Evolutionary conservation across 2,113 vertebrate genomes (phyloP).

Genomic region (Balaenoptera acutorostrata): DNA sequence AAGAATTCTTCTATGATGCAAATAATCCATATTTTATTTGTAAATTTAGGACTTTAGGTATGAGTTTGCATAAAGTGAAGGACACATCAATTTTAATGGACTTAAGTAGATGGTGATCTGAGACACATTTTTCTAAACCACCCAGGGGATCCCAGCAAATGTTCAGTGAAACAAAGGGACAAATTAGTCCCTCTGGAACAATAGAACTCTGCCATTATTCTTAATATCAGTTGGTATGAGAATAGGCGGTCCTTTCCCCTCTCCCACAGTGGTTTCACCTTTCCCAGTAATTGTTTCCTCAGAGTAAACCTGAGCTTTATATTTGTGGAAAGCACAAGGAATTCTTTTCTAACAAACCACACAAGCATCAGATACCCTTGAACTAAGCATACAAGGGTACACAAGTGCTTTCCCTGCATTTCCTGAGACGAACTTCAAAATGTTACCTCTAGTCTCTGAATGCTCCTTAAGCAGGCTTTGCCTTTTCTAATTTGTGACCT

Average conservation of each 20-base stretch:
- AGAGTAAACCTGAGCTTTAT: slow-evolving; percentile 53
- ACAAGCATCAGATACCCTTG: slow-evolving; percentile 42
- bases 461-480: neutral
- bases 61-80: slow-evolving; percentile 21
- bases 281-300: slow-evolving; percentile 65
- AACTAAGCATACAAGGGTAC: neutral
- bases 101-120: slow-evolving; percentile 11
- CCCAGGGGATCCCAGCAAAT: neutral
- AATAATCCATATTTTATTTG: slow-evolving; percentile 29
- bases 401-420: slow-evolving; percentile 8
- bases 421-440: neutral
- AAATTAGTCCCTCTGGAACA: slow-evolving; percentile 59
- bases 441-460: slow-evolving; percentile 2
- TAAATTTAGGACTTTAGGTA: slow-evolving; percentile 10
- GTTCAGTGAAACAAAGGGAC: slow-evolving; percentile 33
- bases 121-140: neutral
- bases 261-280: slow-evolving; percentile 21
- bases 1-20: slow-evolving; percentile 13
- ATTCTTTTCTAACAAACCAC: slow-evolving; percentile 44
- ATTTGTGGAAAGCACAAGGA: slow-evolving; percentile 26
- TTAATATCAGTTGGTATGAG: slow-evolving; percentile 37
- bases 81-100: slow-evolving; percentile 49
- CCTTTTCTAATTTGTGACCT: neutral
- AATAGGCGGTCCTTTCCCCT: neutral
- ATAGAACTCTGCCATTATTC: slow-evolving; percentile 23